Evolutionary conservation across 2,888 invertebrate species (phyloP).

Genomic region (Elmis aenea): DNA sequence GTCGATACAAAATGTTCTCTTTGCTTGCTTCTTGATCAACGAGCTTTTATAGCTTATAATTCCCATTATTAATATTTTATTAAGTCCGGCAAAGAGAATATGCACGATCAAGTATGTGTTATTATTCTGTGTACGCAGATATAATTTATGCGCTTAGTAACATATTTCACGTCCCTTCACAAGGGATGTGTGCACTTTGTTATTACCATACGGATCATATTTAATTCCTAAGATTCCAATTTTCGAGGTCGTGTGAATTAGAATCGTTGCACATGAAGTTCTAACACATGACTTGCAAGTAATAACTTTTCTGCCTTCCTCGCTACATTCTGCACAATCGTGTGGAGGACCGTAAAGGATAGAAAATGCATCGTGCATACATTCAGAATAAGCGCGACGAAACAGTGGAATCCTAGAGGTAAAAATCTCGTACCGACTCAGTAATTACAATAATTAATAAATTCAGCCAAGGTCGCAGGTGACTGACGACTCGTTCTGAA

Average conservation of each 20-base stretch:
- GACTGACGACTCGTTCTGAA: conserved; percentile 34
- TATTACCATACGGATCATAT: conserved; percentile 14
- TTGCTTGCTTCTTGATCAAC: conserved; percentile 10
- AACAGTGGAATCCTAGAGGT: too few species aligned
- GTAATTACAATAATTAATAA: conserved; percentile 37
- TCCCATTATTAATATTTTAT: conserved; percentile 4
- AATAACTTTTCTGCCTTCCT: too few species aligned
- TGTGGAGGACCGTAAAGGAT: too few species aligned
- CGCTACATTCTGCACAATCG: too few species aligned
- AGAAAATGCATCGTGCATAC: too few species aligned
- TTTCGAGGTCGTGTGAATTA: conserved; percentile 16
- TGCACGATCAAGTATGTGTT: conserved; percentile 4
- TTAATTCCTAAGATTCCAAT: conserved; percentile 13
- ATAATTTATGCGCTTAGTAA: too few species aligned
- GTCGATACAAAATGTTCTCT: conserved; percentile 29
- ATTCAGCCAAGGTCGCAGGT: conserved; percentile 33
- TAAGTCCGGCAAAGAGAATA: neutral
- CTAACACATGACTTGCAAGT: conserved; percentile 2
- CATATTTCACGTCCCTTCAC: conserved; percentile 13
- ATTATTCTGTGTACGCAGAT: conserved; percentile 8
- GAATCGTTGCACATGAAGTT: conserved; percentile 10
- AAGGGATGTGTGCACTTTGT: conserved; percentile 15
- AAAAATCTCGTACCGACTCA: neutral
- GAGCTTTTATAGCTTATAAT: conserved; percentile 5
- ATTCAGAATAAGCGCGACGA: too few species aligned